Percentiles rank a stretch among this genome's conserved stretches.
These are phyloP conservation scores for Sisyra terminalis DNA, from an alignment of 2,888 invertebrate species.

Conservation along the genomic window DNA sequence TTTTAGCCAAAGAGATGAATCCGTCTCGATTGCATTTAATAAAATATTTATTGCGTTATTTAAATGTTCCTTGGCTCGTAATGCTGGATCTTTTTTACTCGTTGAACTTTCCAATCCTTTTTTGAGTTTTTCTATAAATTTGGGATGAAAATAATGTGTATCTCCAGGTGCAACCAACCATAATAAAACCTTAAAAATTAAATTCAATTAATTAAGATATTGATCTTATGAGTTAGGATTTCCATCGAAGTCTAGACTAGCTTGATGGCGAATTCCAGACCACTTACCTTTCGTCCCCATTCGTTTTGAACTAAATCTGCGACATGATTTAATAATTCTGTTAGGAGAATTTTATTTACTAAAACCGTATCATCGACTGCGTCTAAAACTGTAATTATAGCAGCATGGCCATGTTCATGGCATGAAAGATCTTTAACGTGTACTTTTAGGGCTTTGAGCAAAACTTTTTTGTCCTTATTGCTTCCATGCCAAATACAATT, in stretches of 20 bases:
- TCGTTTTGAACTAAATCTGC: constrained; percentile 55
- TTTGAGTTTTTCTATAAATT: constrained; percentile 53
- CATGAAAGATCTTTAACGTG: constrained; percentile 61
- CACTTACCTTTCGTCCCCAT: constrained; percentile 63
- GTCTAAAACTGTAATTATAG: constrained; percentile 72
- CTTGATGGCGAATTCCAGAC: constrained; percentile 3
- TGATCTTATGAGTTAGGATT: too few species aligned
- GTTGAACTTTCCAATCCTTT: constrained; percentile 53
- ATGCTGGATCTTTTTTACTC: constrained; percentile 53
- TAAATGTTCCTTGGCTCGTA: constrained; percentile 51
- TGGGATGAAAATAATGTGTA: constrained; percentile 66
- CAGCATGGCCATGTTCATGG: constrained; percentile 76
- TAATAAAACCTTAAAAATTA: constrained; percentile 36
- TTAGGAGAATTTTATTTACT: constrained; percentile 62
- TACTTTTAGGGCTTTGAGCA: constrained; percentile 78
- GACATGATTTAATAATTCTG: constrained; percentile 48
- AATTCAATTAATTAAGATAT: too few species aligned
- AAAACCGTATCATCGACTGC: constrained; percentile 85
- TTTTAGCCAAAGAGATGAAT: constrained; percentile 49
- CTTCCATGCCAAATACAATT: constrained; percentile 78
- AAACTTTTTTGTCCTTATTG: constrained; percentile 58
- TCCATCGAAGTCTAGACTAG: not conserved
- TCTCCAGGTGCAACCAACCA: constrained; percentile 79
- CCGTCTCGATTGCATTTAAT: constrained; percentile 34
- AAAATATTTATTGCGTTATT: constrained; percentile 44